These are phyloP conservation scores for Seladonia tumulorum DNA, from an alignment of 2,888 invertebrate genomes.

Conservation along the genomic window DNA sequence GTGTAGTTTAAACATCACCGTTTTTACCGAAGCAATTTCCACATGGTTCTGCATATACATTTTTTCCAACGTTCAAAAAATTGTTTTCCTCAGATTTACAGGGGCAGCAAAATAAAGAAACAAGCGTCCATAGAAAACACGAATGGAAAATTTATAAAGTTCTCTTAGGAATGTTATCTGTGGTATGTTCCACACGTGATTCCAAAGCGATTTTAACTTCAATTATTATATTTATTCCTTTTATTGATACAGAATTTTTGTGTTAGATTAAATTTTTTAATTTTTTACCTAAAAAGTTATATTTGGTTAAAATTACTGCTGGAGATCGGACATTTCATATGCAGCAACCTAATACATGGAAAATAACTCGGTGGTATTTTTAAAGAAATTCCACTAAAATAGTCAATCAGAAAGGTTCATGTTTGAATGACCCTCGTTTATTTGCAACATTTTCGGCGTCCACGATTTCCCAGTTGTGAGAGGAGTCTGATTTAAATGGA, in stretches of 20 bases:
- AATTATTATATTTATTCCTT: no score
- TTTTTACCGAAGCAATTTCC: background rate
- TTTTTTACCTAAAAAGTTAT: background rate
- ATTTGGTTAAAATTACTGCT: background rate
- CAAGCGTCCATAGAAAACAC: no score
- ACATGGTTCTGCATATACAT: background rate
- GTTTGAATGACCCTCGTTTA: background rate
- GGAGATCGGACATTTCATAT: no score
- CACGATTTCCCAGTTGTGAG: background rate
- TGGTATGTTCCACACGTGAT: no score
- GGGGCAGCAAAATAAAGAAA: no score
- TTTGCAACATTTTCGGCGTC: background rate
- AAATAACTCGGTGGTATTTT: background rate
- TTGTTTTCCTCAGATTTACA: no score
- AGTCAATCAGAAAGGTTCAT: background rate
- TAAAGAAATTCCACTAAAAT: background rate
- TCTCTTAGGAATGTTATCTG: no score
- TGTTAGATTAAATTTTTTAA: no score
- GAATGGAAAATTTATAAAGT: no score
- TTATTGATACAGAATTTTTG: no score
- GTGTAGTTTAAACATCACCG: background rate
- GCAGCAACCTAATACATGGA: background rate
- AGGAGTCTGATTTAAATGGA: background rate
- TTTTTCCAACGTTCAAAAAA: no score
- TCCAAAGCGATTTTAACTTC: no score